Percentiles rank a stretch among this genome's conserved stretches.
Conservation (phyloP, 2,888 invertebrate genomes). For the Dynastes grantii region DNA sequence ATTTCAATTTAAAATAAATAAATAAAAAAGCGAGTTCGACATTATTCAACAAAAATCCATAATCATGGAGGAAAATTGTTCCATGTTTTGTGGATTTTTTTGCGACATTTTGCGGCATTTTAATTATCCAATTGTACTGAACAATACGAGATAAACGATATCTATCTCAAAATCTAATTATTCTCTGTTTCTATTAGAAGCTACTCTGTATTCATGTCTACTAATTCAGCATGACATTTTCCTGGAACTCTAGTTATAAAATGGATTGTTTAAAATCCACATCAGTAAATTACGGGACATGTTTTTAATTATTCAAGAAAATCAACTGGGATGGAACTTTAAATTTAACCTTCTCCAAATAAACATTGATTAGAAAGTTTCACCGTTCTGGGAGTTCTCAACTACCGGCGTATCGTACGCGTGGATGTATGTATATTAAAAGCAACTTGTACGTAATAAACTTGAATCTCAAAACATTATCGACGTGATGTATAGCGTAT, state of each 20-base stretch:
- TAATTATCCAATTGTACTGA: too few relatives aligned
- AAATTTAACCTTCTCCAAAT: conserved; percentile 39
- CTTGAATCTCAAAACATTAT: conserved; percentile 26
- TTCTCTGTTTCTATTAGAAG: too few relatives aligned
- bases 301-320: conserved; percentile 26
- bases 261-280: not conserved
- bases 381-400: conserved; percentile 30
- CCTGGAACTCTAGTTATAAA: not conserved
- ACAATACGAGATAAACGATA: too few relatives aligned
- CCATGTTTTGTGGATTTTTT: too few relatives aligned
- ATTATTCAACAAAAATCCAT: too few relatives aligned
- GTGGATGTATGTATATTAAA: conserved; percentile 10
- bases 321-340: not conserved
- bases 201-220: too few relatives aligned
- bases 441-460: conserved; percentile 22
- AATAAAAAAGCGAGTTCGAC: too few relatives aligned
- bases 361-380: conserved; percentile 30
- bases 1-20: too few relatives aligned
- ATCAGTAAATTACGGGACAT: not conserved
- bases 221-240: too few relatives aligned
- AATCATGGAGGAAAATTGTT: too few relatives aligned
- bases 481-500: conserved; percentile 7
- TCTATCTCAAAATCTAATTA: too few relatives aligned
- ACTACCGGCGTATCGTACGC: not conserved
- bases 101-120: too few relatives aligned